Evolutionary conservation across 2,797 vertebrate species (phyloP).

Genomic region (Apodemus agrarius): DNA sequence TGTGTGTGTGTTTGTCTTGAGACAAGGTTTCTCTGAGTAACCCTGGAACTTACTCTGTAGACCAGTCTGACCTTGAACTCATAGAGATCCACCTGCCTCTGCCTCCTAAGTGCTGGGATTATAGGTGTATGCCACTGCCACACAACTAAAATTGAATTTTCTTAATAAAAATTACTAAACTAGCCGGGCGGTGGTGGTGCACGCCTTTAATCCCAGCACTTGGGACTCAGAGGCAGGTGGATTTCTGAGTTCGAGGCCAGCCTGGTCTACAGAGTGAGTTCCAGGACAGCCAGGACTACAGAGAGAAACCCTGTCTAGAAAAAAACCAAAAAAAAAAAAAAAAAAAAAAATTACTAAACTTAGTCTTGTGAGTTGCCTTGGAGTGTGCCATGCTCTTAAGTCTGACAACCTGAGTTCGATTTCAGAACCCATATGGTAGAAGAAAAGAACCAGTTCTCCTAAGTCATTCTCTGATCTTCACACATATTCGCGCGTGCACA

Average conservation of each 20-base stretch:
- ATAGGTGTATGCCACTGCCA: not conserved
- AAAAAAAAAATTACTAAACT: too few species aligned
- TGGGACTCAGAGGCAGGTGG: too few species aligned
- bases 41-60: not conserved
- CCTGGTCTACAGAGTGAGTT: too few species aligned
- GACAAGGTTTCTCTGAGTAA: not conserved
- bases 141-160: slow-evolving; percentile 6
- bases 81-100: not conserved
- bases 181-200: too few species aligned
- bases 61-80: not conserved
- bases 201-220: too few species aligned
- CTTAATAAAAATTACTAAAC: slow-evolving; percentile 13
- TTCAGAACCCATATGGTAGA: not conserved
- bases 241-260: too few species aligned
- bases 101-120: not conserved
- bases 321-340: too few species aligned
- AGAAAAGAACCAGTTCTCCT: not conserved
- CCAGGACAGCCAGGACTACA: too few species aligned
- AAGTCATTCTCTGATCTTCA: not conserved
- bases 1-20: too few species aligned
- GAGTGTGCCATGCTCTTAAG: not conserved
- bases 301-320: too few species aligned
- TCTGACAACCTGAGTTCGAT: not conserved
- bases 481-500: too few species aligned
- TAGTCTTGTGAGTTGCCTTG: not conserved